A percentile compares a stretch with the other conserved stretches of the same genome.
Conservation (phyloP, 2,888 invertebrate genomes). For the Pseudococcus longispinus region DNA sequence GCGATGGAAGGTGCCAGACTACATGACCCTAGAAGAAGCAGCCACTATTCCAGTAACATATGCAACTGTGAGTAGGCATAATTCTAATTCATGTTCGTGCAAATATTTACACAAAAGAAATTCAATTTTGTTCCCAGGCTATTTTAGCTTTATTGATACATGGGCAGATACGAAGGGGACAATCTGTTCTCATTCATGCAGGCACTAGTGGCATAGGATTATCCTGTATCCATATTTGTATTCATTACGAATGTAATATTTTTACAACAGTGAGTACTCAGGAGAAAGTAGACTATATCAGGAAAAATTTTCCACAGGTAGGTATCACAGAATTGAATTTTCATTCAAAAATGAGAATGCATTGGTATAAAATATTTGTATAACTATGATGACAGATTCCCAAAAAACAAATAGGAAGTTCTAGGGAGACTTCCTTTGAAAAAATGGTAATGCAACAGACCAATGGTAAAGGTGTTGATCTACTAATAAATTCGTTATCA, state of each 20-base stretch:
- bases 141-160: slow-evolving; percentile 70
- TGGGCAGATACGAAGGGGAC: slow-evolving; percentile 66
- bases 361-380: background rate
- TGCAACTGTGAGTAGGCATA: slow-evolving; percentile 65
- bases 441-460: slow-evolving; percentile 81
- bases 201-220: slow-evolving; percentile 78
- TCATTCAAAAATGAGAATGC: no score
- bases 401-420: slow-evolving; percentile 80
- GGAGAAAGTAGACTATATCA: slow-evolving; percentile 71
- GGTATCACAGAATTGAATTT: background rate
- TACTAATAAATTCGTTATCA: slow-evolving; percentile 88
- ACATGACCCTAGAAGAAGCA: slow-evolving; percentile 71
- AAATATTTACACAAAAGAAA: background rate
- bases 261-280: slow-evolving; percentile 75
- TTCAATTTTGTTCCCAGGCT: slow-evolving; percentile 62
- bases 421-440: slow-evolving; percentile 86
- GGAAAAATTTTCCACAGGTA: slow-evolving; percentile 67
- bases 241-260: slow-evolving; percentile 71
- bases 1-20: slow-evolving; percentile 67
- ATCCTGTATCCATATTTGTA: slow-evolving; percentile 77
- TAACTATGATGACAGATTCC: slow-evolving; percentile 62
- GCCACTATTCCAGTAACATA: slow-evolving; percentile 73
- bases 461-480: slow-evolving; percentile 85
- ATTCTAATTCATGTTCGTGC: no score
- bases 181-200: slow-evolving; percentile 67